Evolutionary conservation across 2,113 vertebrate genomes (phyloP).

Genomic region (Heptranchias perlo): DNA sequence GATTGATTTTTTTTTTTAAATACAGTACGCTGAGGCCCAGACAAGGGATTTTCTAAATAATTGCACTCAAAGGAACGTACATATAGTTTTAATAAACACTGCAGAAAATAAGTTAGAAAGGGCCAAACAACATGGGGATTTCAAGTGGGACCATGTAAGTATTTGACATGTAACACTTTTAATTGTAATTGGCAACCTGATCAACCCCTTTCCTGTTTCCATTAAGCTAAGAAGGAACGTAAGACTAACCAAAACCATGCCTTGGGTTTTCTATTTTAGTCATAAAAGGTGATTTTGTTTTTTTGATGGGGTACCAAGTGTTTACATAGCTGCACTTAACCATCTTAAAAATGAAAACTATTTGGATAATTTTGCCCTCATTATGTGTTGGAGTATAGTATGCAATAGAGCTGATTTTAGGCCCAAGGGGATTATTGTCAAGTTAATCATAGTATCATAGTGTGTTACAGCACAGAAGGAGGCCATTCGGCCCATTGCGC

Average conservation of each 20-base stretch:
- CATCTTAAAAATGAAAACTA: slow-evolving; percentile 27
- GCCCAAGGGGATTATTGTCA: background rate
- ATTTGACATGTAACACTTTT: background rate
- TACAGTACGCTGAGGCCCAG: background rate
- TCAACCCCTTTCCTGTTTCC: slow-evolving; percentile 10
- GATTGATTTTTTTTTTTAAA: background rate
- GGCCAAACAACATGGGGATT: background rate
- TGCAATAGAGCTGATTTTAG: background rate
- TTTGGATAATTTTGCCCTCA: slow-evolving; percentile 21
- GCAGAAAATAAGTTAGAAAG: slow-evolving; percentile 1
- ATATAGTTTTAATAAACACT: background rate
- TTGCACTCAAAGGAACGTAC: background rate
- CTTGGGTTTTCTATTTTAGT: background rate
- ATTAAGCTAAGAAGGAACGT: background rate
- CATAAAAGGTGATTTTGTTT: slow-evolving; percentile 10
- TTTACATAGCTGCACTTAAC: slow-evolving; percentile 30
- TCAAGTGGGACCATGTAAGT: background rate
- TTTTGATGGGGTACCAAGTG: background rate
- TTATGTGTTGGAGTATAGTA: background rate
- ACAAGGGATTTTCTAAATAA: background rate
- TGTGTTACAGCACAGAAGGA: too few relatives aligned
- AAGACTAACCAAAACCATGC: slow-evolving; percentile 21
- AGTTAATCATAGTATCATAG: too few relatives aligned
- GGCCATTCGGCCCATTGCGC: too few relatives aligned
- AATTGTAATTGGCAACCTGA: slow-evolving; percentile 16